A percentile compares a stretch with the other conserved stretches of the same genome.
These are phyloP conservation scores for Lasioglossum oenotherae DNA, from an alignment of 2,888 invertebrate genomes.

Conservation along the genomic window DNA sequence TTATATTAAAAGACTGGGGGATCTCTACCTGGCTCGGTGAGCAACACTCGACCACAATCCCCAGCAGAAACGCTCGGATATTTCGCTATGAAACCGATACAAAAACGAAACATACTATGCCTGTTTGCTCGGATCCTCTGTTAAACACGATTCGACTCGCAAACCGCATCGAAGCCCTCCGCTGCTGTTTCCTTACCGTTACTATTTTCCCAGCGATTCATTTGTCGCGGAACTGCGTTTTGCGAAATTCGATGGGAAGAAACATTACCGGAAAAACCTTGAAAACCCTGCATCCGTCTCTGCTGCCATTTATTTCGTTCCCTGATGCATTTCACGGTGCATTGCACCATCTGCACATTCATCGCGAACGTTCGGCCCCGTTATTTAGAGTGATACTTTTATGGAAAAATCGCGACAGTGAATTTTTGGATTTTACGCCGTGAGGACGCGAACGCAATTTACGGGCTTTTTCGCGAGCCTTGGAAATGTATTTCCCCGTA, in stretches of 20 bases:
- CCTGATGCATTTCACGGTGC: neutral
- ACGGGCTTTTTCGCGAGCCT: neutral
- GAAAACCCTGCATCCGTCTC: slow-evolving; percentile 1
- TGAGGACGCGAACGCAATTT: neutral
- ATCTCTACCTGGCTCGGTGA: neutral
- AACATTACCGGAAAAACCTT: neutral
- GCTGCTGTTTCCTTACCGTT: neutral
- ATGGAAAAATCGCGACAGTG: slow-evolving; percentile 5
- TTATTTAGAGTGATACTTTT: slow-evolving; percentile 22
- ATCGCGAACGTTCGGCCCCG: slow-evolving; percentile 5
- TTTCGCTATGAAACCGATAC: neutral
- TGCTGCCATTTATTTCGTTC: slow-evolving; percentile 18
- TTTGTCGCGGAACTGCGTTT: neutral
- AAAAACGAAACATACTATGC: neutral
- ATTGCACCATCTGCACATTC: slow-evolving; percentile 11
- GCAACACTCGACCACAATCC: neutral
- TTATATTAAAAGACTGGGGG: neutral
- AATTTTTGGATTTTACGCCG: neutral
- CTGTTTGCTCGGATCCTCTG: neutral
- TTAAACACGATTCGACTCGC: neutral
- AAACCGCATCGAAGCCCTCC: neutral
- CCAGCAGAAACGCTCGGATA: neutral
- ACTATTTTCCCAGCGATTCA: neutral
- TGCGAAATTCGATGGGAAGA: neutral
- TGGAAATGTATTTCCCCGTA: neutral